Base-by-base conservation (phyloP, 1,140 invertebrate genomes). In the Papilio xuthus region DNA sequence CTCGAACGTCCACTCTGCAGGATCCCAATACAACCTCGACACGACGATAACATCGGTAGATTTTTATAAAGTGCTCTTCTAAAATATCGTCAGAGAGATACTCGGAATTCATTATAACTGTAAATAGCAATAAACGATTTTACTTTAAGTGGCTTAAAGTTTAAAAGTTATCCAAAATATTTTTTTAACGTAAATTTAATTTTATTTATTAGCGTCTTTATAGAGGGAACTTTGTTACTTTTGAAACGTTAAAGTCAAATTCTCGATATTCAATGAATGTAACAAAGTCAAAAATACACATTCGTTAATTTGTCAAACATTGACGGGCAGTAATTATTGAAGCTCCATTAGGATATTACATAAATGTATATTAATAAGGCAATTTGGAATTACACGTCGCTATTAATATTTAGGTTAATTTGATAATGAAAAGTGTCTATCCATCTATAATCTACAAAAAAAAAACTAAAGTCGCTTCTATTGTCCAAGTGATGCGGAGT, bases 41-140 rank as follows among this genome's bases (percentile, higher is more conserved):
- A 9, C 20, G 32, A 72, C 80, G 77, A 77, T 88, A 82, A 1
- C 84, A 79, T 0, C 56, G 56, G 67, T 87, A 87, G 13, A 75
- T 67, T 56, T 83, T 86, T 1, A 90, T 63, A 47, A 85, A 85
- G 37, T 77, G 78, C 23, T 89, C 84, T 23, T 89, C 83, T 74
- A 92, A 79, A n/a, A 89, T 89, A 56, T 90, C 86, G 47, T 84
- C 81, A n/a, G 88, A 89, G 0, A 89, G 13, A 78, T 86, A 89
- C 84, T 90, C 88, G 10, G 53, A 23, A 41, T 80, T 85, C 71
- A 73, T 70, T n/a, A 70, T 70, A 2, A 37, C 32, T 18, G 1
- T 50, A 50, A 18, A 1, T 18, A 2, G 47, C 15, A 18, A 4
- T 18, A 1, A 50, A 37, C 32, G 32, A 37, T 37, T 37, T 37